Base-by-base conservation (phyloP, 2,113 vertebrate genomes). In the Elephas maximus region DNA sequence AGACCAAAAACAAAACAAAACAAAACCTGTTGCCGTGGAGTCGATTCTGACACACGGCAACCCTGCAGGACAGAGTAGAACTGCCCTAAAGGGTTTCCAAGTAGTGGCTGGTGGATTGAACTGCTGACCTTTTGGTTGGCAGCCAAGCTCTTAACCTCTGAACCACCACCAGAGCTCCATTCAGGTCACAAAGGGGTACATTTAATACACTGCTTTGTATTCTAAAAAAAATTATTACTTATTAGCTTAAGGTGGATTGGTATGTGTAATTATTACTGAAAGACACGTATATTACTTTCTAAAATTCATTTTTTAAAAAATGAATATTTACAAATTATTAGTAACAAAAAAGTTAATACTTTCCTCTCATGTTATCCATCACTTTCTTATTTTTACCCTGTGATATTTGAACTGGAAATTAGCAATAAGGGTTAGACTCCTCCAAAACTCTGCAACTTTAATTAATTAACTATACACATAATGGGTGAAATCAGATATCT, bases 181-280 rank as follows among this genome's bases (percentile, higher is more conserved):
- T 37, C 48, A 48, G 48, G 48, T 48, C 48, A 48, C 48, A 48
- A 48, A 6, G 24, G 51, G 57, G 18, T 91, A 5, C 8, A 76
- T 91, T 91, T 87, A 12, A 74, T 33, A 77, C 48, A 53, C 69
- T 62, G 60, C 33, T 95, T 95, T 65, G 33, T 53, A 21, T 67
- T 94, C 33, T n/a, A 37, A 74, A 90, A 73, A 86, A 26, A 77
- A 0, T 28, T 84, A 90, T 44, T 79, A 28, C 60, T 37, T 76
- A 63, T 82, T 88, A 95, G 90, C 44, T 71, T 26, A 30, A 73
- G 63, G 3, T 30, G 51, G 88, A 33, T 63, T 28, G 10, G 78
- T 82, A 44, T 11, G 53, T 73, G 41, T 65, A 65, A 51, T 53
- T 73, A 69, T 91, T 65, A 45, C 6, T 74, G 51, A 41, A 15